A percentile compares a stretch with the other conserved stretches of the same genome.
These are phyloP conservation scores for Drosophila ananassae DNA, from an alignment of 1,140 invertebrate species.

Conservation along the genomic window DNA sequence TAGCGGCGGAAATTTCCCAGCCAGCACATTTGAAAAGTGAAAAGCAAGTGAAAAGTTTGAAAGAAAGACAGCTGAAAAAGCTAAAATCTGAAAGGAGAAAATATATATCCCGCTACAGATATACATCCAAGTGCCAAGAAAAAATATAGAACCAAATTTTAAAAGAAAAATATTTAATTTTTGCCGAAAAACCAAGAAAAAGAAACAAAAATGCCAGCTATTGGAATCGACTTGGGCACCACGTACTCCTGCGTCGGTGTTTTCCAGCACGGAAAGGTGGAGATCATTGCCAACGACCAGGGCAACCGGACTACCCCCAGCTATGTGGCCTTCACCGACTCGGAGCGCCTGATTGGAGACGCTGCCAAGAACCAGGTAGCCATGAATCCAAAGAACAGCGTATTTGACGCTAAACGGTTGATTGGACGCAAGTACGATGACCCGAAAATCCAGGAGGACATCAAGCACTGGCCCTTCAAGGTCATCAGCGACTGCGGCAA, in stretches of 20 bases:
- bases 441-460: constrained; percentile 89
- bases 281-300: constrained; percentile 96
- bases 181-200: background rate
- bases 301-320: constrained; percentile 95
- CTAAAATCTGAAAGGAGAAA: background rate
- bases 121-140: background rate
- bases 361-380: constrained; percentile 90
- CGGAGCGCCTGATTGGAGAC: constrained; percentile 94
- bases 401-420: constrained; percentile 90
- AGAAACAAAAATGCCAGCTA: constrained; percentile 85
- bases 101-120: background rate
- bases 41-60: constrained; percentile 12
- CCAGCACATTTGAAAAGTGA: constrained; percentile 40
- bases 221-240: constrained; percentile 91
- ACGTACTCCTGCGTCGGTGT: constrained; percentile 93
- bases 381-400: constrained; percentile 93
- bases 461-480: constrained; percentile 91
- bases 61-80: constrained; percentile 13
- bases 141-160: background rate
- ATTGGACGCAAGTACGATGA: constrained; percentile 89
- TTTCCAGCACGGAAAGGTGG: constrained; percentile 93
- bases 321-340: constrained; percentile 96
- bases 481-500: constrained; percentile 88
- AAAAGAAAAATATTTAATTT: background rate
- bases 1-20: constrained; percentile 29